Base-by-base conservation (phyloP, 2,797 vertebrate genomes). In the Epinephelus coioides region DNA sequence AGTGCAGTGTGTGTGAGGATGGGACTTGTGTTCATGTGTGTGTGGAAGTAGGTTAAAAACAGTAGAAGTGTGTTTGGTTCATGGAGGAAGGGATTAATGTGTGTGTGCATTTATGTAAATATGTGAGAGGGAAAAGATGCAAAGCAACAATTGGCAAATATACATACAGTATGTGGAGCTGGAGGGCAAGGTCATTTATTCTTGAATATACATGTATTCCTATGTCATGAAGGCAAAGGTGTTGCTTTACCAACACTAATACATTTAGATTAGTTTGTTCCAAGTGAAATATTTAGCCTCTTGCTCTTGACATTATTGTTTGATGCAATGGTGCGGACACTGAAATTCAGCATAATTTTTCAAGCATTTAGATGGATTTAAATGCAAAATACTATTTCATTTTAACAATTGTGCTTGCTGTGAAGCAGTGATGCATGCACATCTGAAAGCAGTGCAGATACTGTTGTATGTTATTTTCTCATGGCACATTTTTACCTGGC, bases 101-200 rank as follows among this genome's bases (percentile, higher is more conserved):
- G 19, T 70, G 27, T n/a, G 2, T 43, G 47, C 21, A 23, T 34
- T 12, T 38, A 43, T 57, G 44, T 49, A 51, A 49, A 55, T 46
- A 49, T 53, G 6, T 17, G 43, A 50, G 62, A 76, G 44, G 51
- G 21, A 66, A 63, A 63, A 78, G 51, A 78, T 61, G 25, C 53
- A 63, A 76, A 57, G 44, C 3, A 13, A 86, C 60, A 56, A 68
- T 55, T 40, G n/a, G 63, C 55, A 66, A 78, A 73, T 46, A 65
- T 56, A 49, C 30, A 43, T 51, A 21, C 21, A 21, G 21, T 21
- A 66, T 79, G 73, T 17, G 50, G 11, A 53, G n/a, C 56, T 63
- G 6, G 17, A 54, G 12, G 46, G 19, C 2, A 25, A 82, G 38
- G 64, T 69, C 15, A 74, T 46, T 66, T 30, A 63, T 71, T 14